Percentiles rank a stretch among this genome's conserved stretches.
Evolutionary conservation across 2,113 vertebrate species (phyloP).

Genomic region (Apaloderma vittatum): DNA sequence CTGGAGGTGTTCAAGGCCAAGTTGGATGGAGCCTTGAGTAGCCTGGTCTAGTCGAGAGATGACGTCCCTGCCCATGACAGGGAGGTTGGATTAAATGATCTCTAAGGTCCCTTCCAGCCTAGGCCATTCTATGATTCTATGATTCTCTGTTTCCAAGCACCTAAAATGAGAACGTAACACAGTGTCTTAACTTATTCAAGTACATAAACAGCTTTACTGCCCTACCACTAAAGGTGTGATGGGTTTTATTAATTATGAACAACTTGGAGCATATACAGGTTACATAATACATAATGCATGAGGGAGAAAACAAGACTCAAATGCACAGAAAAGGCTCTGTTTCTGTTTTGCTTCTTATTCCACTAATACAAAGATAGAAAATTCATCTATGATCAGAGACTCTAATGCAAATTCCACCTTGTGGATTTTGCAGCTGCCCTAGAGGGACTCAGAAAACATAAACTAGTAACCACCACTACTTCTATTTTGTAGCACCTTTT

Average conservation of each 20-base stretch:
- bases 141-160: not conserved
- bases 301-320: not conserved
- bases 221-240: not conserved
- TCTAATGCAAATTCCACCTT: not conserved
- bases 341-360: not conserved
- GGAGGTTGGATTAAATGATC: too few relatives aligned
- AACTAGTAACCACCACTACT: conserved; percentile 5
- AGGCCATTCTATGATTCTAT: too few relatives aligned
- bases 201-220: not conserved
- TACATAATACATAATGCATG: not conserved
- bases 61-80: too few relatives aligned
- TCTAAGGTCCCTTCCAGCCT: too few relatives aligned
- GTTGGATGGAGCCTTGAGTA: too few relatives aligned
- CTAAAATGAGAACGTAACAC: not conserved
- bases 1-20: too few relatives aligned
- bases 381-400: not conserved
- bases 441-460: not conserved
- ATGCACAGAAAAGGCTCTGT: not conserved
- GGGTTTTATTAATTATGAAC: not conserved
- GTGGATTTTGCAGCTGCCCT: not conserved
- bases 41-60: too few relatives aligned
- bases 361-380: not conserved
- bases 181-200: not conserved
- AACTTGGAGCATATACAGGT: not conserved
- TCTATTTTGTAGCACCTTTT: conserved; percentile 4